phyloP scores from a whole-genome alignment of 2,888 invertebrate species.

The Acrocyrtus sp. region DNA sequence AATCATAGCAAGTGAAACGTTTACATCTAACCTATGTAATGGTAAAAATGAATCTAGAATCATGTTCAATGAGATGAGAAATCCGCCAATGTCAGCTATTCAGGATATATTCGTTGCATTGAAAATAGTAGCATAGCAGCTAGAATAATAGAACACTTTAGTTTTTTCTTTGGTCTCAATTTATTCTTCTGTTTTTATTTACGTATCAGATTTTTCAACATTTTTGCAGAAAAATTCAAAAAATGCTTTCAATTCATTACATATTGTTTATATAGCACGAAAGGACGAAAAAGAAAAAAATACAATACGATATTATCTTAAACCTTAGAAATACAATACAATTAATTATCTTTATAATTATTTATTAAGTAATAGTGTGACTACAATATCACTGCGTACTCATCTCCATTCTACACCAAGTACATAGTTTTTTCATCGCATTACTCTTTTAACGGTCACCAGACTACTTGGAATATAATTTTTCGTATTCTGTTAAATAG shows the following conservation, averaged over 20 bases:
- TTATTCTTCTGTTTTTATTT: slow-evolving; percentile 9
- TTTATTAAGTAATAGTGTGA: slow-evolving; percentile 29
- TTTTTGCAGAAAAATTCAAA: slow-evolving; percentile 19
- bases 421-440: neutral
- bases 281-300: slow-evolving; percentile 40
- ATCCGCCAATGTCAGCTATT: too few relatives aligned
- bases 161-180: slow-evolving; percentile 28
- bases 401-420: neutral
- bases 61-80: too few relatives aligned
- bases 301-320: slow-evolving; percentile 18
- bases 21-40: too few relatives aligned
- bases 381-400: slow-evolving; percentile 38
- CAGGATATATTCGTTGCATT: too few relatives aligned
- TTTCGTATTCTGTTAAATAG: too few relatives aligned
- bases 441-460: neutral
- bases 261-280: slow-evolving; percentile 41
- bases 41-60: too few relatives aligned
- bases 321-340: neutral
- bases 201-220: slow-evolving; percentile 11
- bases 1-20: too few relatives aligned
- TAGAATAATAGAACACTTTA: too few relatives aligned
- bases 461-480: neutral
- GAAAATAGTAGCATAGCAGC: too few relatives aligned
- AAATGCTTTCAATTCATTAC: slow-evolving; percentile 9
- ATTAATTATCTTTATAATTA: slow-evolving; percentile 15